phyloP scores from a whole-genome alignment of 2,113 vertebrate species.

The Labeo rohita region DNA sequence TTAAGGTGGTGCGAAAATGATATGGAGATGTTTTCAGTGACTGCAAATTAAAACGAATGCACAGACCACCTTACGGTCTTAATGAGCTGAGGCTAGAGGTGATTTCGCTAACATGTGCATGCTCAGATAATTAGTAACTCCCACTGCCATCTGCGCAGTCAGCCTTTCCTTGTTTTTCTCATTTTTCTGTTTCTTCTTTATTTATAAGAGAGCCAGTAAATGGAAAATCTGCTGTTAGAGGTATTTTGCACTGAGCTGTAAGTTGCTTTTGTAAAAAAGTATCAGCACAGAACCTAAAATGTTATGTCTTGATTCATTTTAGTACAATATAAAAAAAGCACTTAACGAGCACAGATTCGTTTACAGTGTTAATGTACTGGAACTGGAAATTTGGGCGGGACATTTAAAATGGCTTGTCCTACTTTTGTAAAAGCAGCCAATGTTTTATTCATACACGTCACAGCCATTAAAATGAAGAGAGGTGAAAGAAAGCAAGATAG shows the following conservation, averaged over 20 bases:
- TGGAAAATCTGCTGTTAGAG: constrained; percentile 14
- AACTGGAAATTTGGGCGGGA: not conserved
- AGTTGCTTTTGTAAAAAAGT: not conserved
- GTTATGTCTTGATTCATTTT: not conserved
- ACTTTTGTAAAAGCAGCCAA: not conserved
- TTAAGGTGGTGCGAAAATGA: constrained; percentile 34
- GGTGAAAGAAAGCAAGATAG: not conserved
- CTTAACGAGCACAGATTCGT: not conserved
- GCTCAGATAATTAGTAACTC: constrained; percentile 71
- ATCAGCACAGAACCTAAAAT: not conserved
- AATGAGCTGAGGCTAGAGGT: constrained; percentile 68
- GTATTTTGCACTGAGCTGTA: not conserved
- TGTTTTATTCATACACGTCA: not conserved
- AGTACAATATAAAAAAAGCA: not conserved
- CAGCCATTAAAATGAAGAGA: not conserved
- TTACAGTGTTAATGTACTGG: not conserved
- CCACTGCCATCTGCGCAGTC: constrained; percentile 73
- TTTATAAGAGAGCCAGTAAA: constrained; percentile 9
- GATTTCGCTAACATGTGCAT: constrained; percentile 69
- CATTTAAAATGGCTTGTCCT: not conserved
- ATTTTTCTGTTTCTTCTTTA: constrained; percentile 43
- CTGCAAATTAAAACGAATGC: constrained; percentile 36
- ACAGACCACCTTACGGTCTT: constrained; percentile 54
- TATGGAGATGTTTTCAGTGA: constrained; percentile 30
- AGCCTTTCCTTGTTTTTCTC: constrained; percentile 54